Evolutionary conservation across 2,888 invertebrate species (phyloP).

Genomic region (Colostygia pectinataria): DNA sequence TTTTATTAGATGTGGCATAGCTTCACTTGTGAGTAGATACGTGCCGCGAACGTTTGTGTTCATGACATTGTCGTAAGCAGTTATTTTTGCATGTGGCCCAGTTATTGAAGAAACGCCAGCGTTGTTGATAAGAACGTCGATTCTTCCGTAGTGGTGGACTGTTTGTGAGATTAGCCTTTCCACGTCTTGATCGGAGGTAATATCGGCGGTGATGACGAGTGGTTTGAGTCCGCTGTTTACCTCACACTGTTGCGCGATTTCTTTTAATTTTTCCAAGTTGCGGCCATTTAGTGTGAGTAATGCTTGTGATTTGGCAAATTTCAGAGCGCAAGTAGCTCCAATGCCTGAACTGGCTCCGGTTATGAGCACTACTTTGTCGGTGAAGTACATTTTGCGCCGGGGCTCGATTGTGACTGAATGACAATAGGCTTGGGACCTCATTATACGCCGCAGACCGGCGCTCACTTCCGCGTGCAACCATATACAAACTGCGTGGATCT

Average conservation of each 20-base stretch:
- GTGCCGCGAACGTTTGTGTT: conserved; percentile 63
- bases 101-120: conserved; percentile 55
- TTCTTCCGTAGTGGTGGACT: conserved; percentile 48
- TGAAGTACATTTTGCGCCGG: conserved; percentile 56
- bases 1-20: conserved; percentile 52
- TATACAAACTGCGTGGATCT: conserved; percentile 38
- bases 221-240: conserved; percentile 50
- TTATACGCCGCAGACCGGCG: conserved; percentile 35
- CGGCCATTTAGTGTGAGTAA: conserved; percentile 58
- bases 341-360: conserved; percentile 73
- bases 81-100: conserved; percentile 44
- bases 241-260: conserved; percentile 55
- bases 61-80: conserved; percentile 56
- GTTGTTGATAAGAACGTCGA: conserved; percentile 66
- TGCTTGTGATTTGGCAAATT: conserved; percentile 59
- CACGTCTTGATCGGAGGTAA: conserved; percentile 54
- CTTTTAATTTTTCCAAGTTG: conserved; percentile 55
- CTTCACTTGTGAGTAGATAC: conserved; percentile 54
- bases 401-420: conserved; percentile 38
- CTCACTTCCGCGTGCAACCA: conserved; percentile 46
- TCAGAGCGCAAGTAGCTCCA: conserved; percentile 60
- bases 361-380: conserved; percentile 63
- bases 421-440: conserved; percentile 19
- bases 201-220: conserved; percentile 56
- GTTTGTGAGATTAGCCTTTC: conserved; percentile 56